These are phyloP conservation scores for Slavum lentiscoides DNA, from an alignment of 2,888 invertebrate species.

Conservation along the genomic window DNA sequence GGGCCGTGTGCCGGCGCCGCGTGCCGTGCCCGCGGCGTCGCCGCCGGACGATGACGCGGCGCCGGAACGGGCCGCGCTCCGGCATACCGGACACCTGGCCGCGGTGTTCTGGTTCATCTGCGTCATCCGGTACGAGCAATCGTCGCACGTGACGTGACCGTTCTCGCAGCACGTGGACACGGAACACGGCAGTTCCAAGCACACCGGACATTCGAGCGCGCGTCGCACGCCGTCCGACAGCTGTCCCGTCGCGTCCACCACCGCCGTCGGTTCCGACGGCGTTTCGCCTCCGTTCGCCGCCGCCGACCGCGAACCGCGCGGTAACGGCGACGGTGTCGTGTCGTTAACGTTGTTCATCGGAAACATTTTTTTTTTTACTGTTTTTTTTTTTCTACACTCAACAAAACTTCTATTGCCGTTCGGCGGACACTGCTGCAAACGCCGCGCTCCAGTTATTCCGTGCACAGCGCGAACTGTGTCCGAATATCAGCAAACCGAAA, in stretches of 20 bases:
- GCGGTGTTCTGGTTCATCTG: not conserved
- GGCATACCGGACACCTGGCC: constrained; percentile 12
- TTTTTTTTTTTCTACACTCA: too few species aligned
- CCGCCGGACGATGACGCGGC: too few species aligned
- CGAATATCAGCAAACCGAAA: too few species aligned
- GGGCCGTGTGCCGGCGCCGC: not conserved
- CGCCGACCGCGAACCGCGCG: too few species aligned
- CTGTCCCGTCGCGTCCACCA: not conserved
- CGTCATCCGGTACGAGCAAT: not conserved
- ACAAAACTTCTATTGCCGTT: too few species aligned
- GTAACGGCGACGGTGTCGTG: too few species aligned
- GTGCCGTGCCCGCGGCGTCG: not conserved
- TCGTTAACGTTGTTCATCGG: too few species aligned
- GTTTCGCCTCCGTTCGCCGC: not conserved
- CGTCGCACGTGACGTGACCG: constrained; percentile 16
- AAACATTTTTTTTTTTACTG: too few species aligned
- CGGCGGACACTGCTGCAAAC: too few species aligned
- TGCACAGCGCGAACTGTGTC: too few species aligned
- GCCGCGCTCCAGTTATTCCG: too few species aligned
- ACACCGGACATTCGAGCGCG: constrained; percentile 35
- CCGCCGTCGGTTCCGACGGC: too few species aligned
- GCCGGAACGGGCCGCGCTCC: not conserved
- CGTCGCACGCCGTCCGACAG: constrained; percentile 18
- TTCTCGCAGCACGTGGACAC: constrained; percentile 12
- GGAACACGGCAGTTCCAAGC: constrained; percentile 2